Evolutionary conservation across 2,113 vertebrate genomes (phyloP).

Genomic region (Corythornis madagascariensis): DNA sequence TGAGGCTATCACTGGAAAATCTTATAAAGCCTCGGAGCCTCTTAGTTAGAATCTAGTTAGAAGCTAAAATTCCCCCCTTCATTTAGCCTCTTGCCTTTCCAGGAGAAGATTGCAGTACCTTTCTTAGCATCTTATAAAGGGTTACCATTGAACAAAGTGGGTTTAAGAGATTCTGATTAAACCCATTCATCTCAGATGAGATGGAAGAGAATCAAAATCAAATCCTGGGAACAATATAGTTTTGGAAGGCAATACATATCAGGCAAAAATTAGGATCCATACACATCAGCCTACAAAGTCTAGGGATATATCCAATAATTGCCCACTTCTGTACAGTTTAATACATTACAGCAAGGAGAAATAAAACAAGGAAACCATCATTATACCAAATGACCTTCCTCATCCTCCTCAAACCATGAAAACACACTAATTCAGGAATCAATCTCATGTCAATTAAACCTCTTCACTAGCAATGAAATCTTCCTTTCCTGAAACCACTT

Average conservation of each 20-base stretch:
- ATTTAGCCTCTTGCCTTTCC: background rate
- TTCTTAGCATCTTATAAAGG: background rate
- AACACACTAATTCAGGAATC: background rate
- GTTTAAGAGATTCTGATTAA: slow-evolving; percentile 32
- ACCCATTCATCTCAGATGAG: slow-evolving; percentile 10
- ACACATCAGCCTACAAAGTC: background rate
- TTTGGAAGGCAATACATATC: background rate
- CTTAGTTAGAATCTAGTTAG: background rate
- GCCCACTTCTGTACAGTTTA: background rate
- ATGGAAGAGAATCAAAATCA: background rate
- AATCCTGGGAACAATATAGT: background rate
- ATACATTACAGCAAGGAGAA: background rate
- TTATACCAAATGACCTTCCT: background rate
- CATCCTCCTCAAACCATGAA: background rate
- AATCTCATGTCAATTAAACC: background rate
- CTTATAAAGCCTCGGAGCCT: slow-evolving; percentile 1
- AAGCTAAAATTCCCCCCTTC: background rate
- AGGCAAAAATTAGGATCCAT: background rate
- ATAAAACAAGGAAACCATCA: background rate
- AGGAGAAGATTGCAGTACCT: rapidly evolving
- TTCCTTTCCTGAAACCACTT: background rate
- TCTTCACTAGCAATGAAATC: background rate
- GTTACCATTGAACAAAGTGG: background rate
- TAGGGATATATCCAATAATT: background rate
- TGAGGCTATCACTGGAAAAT: background rate